Evolutionary conservation across 2,113 vertebrate genomes (phyloP).

Genomic region (Typhlomys cinereus): DNA sequence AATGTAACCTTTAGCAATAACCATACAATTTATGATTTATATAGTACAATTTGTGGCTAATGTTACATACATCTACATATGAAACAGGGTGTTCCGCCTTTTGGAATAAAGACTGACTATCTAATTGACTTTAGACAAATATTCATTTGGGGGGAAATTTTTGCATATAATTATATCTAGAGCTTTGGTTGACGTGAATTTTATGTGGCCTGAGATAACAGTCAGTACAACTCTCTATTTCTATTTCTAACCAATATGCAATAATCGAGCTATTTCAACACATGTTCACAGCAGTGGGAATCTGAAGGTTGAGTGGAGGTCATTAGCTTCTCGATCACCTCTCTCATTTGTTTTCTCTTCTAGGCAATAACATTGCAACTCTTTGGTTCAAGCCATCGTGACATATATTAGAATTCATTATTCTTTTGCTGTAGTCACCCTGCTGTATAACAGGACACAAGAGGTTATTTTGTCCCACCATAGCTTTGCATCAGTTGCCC

Average conservation of each 20-base stretch:
- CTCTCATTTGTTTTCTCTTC: neutral
- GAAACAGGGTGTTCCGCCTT: neutral
- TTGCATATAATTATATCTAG: neutral
- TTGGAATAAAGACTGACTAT: neutral
- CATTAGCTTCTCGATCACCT: neutral
- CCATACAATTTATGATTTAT: neutral
- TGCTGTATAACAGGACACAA: neutral
- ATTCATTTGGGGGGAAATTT: neutral
- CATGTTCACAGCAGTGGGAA: neutral
- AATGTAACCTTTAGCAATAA: conserved; percentile 7
- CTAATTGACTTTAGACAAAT: neutral
- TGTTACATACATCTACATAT: neutral
- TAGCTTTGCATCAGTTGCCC: neutral
- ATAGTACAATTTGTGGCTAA: neutral
- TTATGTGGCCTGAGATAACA: neutral
- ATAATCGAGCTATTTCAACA: neutral
- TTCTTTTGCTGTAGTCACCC: neutral
- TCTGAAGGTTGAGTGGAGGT: neutral
- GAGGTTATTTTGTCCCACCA: neutral
- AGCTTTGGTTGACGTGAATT: neutral
- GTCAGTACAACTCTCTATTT: neutral
- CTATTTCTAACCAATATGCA: neutral
- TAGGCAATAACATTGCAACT: neutral
- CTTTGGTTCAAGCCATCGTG: neutral
- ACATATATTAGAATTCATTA: neutral